These are phyloP conservation scores for Dinocampus coccinellae DNA, from an alignment of 2,888 invertebrate genomes.

Conservation along the genomic window DNA sequence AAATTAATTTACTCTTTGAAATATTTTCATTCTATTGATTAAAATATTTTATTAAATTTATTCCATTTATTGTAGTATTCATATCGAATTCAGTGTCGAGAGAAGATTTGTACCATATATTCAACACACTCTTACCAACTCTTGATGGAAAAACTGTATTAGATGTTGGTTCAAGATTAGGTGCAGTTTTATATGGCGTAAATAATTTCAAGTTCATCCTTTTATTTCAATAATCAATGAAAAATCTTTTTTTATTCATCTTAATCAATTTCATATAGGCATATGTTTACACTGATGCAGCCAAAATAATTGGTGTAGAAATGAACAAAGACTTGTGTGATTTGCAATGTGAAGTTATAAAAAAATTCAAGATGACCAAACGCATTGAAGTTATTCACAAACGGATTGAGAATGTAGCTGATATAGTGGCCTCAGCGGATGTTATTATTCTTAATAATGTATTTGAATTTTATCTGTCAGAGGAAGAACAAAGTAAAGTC, in stretches of 20 bases:
- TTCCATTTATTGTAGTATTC: constrained; percentile 67
- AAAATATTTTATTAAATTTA: constrained; percentile 9
- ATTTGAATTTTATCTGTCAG: constrained; percentile 77
- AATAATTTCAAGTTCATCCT: constrained; percentile 52
- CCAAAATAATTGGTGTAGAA: constrained; percentile 77
- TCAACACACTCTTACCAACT: constrained; percentile 75
- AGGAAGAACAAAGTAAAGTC: constrained; percentile 73
- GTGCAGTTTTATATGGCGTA: constrained; percentile 79
- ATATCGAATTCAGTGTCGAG: constrained; percentile 79
- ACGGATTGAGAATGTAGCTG: constrained; percentile 73
- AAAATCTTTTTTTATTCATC: neutral
- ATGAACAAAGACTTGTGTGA: constrained; percentile 77
- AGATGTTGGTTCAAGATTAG: constrained; percentile 80
- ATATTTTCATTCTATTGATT: neutral
- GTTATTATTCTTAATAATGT: constrained; percentile 78
- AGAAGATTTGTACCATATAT: constrained; percentile 74
- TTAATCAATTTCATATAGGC: constrained; percentile 71
- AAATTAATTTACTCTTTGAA: constrained; percentile 54
- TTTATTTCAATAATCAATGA: neutral
- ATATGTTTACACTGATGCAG: constrained; percentile 73
- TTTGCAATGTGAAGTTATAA: constrained; percentile 74
- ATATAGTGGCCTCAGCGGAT: constrained; percentile 73
- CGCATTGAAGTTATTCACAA: constrained; percentile 73
- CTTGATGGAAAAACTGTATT: constrained; percentile 74
- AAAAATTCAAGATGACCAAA: constrained; percentile 72